Conservation (phyloP, 1,140 invertebrate genomes). For the Zaprionus davidi region DNA sequence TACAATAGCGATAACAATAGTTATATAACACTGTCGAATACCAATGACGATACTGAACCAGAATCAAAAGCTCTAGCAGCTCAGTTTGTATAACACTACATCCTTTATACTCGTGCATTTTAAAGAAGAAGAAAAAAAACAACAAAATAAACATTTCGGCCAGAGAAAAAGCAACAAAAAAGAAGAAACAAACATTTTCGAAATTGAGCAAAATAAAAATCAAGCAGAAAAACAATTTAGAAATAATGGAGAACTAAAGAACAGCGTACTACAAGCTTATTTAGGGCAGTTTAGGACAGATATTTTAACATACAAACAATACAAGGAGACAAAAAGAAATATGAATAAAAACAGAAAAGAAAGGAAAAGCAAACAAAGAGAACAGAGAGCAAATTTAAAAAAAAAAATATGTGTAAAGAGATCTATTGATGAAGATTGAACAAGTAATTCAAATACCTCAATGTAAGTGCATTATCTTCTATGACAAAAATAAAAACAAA, state of each 20-base stretch:
- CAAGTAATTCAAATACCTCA: constrained; percentile 83
- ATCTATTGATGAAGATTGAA: constrained; percentile 75
- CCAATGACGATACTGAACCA: constrained; percentile 3
- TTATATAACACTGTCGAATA: not conserved
- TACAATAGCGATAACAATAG: not conserved
- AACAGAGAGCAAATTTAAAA: constrained; percentile 50
- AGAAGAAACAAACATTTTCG: constrained; percentile 28
- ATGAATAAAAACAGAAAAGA: constrained; percentile 27
- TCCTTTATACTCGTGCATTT: constrained; percentile 57
- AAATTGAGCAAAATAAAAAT: constrained; percentile 35
- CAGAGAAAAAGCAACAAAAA: constrained; percentile 39
- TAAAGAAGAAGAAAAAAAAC: constrained; percentile 28
- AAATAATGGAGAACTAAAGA: constrained; percentile 32
- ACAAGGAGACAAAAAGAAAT: constrained; percentile 23
- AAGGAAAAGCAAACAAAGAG: constrained; percentile 39
- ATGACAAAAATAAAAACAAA: constrained; percentile 56
- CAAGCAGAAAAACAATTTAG: constrained; percentile 40
- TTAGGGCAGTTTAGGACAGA: constrained; percentile 33
- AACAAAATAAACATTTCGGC: constrained; percentile 79
- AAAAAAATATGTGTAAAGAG: constrained; percentile 40
- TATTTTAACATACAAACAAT: constrained; percentile 44
- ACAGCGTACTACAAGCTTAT: constrained; percentile 24
- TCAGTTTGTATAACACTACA: constrained; percentile 68
- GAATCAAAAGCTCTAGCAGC: constrained; percentile 26
- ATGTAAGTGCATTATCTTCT: constrained; percentile 82